Percentiles rank a stretch among this genome's conserved stretches.
These are phyloP conservation scores for Panthera uncia DNA, from an alignment of 2,113 vertebrate genomes.

Conservation along the genomic window DNA sequence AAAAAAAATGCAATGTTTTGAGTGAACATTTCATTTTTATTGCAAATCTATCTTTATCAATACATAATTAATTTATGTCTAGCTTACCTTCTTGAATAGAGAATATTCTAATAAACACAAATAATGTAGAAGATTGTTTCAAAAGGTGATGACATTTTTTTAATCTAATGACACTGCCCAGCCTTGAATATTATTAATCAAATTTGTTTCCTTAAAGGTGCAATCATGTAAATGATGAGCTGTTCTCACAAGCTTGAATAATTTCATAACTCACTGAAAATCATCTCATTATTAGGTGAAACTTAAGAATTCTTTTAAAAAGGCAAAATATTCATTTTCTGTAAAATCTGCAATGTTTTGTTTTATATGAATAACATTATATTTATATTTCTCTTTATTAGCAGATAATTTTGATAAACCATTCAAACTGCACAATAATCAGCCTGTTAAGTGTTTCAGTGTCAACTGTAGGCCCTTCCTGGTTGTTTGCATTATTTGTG, in stretches of 20 bases:
- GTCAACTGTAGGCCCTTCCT: background rate
- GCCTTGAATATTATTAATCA: constrained; percentile 59
- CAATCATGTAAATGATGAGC: constrained; percentile 58
- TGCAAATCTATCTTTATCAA: background rate
- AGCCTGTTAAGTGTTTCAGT: background rate
- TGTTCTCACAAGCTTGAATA: constrained; percentile 1
- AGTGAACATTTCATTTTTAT: background rate
- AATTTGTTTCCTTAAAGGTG: constrained; percentile 40
- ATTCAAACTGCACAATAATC: background rate
- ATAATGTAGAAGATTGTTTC: background rate
- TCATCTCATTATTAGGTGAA: background rate
- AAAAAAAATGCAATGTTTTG: background rate
- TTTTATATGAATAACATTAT: background rate
- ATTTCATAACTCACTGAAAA: constrained; percentile 9
- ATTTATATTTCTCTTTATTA: background rate
- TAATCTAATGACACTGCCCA: background rate
- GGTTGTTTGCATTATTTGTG: background rate
- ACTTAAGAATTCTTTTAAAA: background rate
- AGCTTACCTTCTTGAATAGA: background rate
- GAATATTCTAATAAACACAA: background rate
- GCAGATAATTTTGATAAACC: background rate
- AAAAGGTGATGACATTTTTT: background rate
- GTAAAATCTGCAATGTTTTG: background rate
- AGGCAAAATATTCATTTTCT: background rate
- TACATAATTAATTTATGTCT: constrained; percentile 23